Conservation (phyloP, 1,140 invertebrate species). For the Oryzaephilus surinamensis region DNA sequence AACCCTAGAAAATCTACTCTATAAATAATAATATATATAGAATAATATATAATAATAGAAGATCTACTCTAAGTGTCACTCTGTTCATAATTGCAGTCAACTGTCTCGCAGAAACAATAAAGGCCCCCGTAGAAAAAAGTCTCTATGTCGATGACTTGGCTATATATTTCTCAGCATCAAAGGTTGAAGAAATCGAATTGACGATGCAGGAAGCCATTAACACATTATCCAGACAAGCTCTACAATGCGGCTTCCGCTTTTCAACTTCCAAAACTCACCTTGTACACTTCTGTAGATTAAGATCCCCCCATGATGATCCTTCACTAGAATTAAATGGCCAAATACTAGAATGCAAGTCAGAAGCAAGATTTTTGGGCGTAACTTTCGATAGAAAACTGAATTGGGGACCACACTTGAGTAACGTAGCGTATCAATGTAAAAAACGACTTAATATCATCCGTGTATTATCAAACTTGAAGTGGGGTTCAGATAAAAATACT, state of each 20-base stretch:
- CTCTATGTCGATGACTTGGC: slow-evolving; percentile 9
- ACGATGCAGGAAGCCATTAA: slow-evolving; percentile 1
- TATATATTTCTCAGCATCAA: slow-evolving; percentile 5
- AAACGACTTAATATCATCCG: slow-evolving; percentile 4
- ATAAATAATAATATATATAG: too few relatives aligned
- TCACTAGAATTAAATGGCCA: not conserved
- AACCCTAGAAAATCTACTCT: slow-evolving; percentile 5
- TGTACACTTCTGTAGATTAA: slow-evolving; percentile 6
- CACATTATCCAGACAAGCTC: slow-evolving; percentile 4
- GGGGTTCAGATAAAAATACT: slow-evolving; percentile 4
- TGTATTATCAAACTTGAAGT: slow-evolving; percentile 1
- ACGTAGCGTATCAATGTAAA: slow-evolving; percentile 1
- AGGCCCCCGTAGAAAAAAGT: slow-evolving; percentile 1
- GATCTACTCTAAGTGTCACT: slow-evolving; percentile 8
- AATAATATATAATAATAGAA: too few relatives aligned
- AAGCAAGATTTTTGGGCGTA: slow-evolving; percentile 2
- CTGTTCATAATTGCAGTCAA: slow-evolving; percentile 9
- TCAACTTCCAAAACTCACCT: slow-evolving; percentile 6
- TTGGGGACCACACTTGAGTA: slow-evolving; percentile 5
- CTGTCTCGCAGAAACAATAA: slow-evolving; percentile 3
- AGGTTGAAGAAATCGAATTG: not conserved
- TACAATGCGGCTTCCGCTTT: slow-evolving; percentile 6
- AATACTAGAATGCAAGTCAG: not conserved
- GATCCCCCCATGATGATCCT: not conserved
- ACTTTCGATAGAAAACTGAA: slow-evolving; percentile 4